A percentile compares a stretch with the other conserved stretches of the same genome.
Conservation (phyloP, 2,113 vertebrate genomes). For the Numida meleagris region DNA sequence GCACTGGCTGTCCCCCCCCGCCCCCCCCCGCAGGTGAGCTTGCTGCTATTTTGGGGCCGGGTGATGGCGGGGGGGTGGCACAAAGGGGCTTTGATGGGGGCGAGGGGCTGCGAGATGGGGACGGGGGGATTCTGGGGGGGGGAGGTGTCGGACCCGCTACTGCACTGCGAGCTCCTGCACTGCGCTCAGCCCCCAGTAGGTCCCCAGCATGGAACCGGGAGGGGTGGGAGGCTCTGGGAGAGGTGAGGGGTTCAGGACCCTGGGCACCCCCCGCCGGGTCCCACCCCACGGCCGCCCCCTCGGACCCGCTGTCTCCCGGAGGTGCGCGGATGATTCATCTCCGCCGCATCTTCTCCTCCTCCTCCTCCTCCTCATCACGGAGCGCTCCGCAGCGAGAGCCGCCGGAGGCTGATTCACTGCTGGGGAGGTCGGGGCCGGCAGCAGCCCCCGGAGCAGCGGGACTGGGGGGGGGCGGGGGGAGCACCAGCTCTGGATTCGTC, state of each 20-base stretch:
- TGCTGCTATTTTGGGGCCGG: neutral
- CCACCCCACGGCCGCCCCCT: neutral
- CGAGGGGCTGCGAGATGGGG: neutral
- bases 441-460: too few species aligned
- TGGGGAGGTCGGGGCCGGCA: too few species aligned
- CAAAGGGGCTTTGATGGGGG: neutral
- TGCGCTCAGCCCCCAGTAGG: neutral
- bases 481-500: too few species aligned
- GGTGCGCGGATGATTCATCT: neutral
- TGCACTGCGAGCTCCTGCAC: neutral
- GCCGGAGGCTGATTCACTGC: neutral
- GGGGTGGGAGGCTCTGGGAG: too few species aligned
- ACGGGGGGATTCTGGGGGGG: fast-evolving
- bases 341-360: neutral
- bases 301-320: neutral
- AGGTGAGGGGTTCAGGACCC: too few species aligned
- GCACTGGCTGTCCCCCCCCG: neutral
- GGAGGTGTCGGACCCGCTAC: neutral
- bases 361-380: neutral
- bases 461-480: too few species aligned
- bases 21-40: neutral
- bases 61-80: neutral
- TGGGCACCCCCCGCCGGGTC: neutral
- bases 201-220: neutral
- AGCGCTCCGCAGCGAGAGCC: neutral